Percentiles rank a stretch among this genome's conserved stretches.
Evolutionary conservation across 2,888 invertebrate genomes (phyloP).

Genomic region (Eurytoma californica): DNA sequence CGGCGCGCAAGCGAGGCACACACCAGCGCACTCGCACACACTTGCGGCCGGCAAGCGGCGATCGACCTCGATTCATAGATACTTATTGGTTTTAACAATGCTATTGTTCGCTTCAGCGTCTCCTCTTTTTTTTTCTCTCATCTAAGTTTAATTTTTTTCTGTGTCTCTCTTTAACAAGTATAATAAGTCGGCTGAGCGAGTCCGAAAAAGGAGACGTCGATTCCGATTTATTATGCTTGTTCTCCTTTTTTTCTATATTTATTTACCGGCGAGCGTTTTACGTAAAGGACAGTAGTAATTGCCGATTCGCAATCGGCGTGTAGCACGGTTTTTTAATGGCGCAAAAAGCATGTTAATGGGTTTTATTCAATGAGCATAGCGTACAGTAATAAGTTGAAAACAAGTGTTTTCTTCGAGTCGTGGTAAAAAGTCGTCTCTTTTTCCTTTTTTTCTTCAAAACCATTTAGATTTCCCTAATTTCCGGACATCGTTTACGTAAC

Average conservation of each 20-base stretch:
- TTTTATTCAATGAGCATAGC: not conserved
- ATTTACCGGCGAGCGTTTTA: not conserved
- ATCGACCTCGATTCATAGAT: slow-evolving; percentile 48
- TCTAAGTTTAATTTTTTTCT: not conserved
- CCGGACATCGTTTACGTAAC: too few species aligned
- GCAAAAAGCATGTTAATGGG: not conserved
- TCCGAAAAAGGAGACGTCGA: slow-evolving; percentile 26
- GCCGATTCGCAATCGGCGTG: not conserved
- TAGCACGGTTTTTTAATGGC: not conserved
- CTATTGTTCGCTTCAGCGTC: slow-evolving; percentile 28
- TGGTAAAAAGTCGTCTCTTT: too few species aligned
- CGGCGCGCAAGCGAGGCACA: slow-evolving; percentile 2
- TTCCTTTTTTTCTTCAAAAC: not conserved
- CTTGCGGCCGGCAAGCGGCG: not conserved
- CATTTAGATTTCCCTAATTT: too few species aligned
- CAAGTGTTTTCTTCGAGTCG: too few species aligned
- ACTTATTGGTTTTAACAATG: slow-evolving; percentile 48
- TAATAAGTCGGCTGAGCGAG: slow-evolving; percentile 14
- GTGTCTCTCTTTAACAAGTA: slow-evolving; percentile 12
- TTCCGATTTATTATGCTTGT: not conserved
- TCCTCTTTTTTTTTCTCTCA: slow-evolving; percentile 11
- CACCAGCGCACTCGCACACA: not conserved
- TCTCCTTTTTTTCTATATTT: slow-evolving; percentile 6
- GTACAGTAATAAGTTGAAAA: too few species aligned
- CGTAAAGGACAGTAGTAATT: not conserved